These are phyloP conservation scores for Stegana nigrithorax DNA, from an alignment of 2,888 invertebrate species.

Conservation along the genomic window DNA sequence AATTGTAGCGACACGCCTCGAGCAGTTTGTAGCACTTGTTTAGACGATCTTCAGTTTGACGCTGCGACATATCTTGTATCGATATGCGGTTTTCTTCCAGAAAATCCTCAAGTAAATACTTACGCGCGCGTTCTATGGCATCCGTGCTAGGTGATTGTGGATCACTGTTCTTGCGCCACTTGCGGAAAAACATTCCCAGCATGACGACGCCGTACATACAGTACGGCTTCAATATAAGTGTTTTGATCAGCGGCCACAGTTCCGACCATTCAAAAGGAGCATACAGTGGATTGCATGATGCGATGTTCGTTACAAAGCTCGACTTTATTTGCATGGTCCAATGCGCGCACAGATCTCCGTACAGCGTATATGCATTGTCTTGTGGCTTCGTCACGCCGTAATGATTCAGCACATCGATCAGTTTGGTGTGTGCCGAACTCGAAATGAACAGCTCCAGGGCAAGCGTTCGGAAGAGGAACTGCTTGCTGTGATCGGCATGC, in stretches of 20 bases:
- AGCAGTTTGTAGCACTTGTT: slow-evolving; percentile 60
- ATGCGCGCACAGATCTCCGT: slow-evolving; percentile 60
- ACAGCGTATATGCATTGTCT: slow-evolving; percentile 57
- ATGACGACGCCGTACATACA: slow-evolving; percentile 66
- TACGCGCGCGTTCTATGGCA: slow-evolving; percentile 69
- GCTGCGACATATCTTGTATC: slow-evolving; percentile 64
- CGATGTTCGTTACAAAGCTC: slow-evolving; percentile 61
- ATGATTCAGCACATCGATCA: slow-evolving; percentile 59
- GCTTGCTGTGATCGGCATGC: slow-evolving; percentile 32
- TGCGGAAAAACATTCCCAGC: slow-evolving; percentile 65
- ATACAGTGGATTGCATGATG: slow-evolving; percentile 64
- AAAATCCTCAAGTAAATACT: slow-evolving; percentile 72
- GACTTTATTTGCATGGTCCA: slow-evolving; percentile 64
- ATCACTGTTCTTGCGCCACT: slow-evolving; percentile 58
- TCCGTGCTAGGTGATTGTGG: slow-evolving; percentile 46
- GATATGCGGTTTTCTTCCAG: slow-evolving; percentile 67
- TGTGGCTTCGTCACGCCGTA: slow-evolving; percentile 52
- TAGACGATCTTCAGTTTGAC: slow-evolving; percentile 62
- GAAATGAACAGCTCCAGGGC: slow-evolving; percentile 56
- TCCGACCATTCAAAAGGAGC: slow-evolving; percentile 56
- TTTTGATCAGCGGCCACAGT: slow-evolving; percentile 64
- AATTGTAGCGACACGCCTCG: slow-evolving; percentile 63
- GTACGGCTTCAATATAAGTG: slow-evolving; percentile 65
- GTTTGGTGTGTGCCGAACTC: slow-evolving; percentile 56
- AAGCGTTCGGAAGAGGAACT: slow-evolving; percentile 57